These are phyloP conservation scores for Desmodus rotundus DNA, from an alignment of 2,113 vertebrate genomes.

Conservation along the genomic window DNA sequence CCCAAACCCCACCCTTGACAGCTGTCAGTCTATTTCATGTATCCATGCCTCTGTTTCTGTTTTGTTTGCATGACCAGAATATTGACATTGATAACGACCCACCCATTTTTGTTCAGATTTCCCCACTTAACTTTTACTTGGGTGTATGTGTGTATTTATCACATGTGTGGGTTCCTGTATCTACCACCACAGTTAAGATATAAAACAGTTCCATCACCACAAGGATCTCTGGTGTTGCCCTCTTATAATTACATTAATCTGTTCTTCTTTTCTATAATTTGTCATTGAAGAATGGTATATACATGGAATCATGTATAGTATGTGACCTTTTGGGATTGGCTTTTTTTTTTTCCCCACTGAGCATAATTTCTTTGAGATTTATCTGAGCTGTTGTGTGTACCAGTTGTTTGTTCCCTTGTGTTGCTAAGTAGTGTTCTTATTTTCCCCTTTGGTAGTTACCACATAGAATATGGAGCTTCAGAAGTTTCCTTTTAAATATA, in stretches of 20 bases:
- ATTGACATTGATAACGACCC: background rate
- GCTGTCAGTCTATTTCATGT: background rate
- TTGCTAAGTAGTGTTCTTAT: constrained; percentile 6
- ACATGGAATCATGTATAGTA: constrained; percentile 3
- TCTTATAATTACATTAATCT: background rate
- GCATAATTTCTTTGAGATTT: constrained; percentile 1
- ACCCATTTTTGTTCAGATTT: background rate
- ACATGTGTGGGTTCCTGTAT: background rate
- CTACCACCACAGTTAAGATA: background rate
- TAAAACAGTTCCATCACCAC: background rate
- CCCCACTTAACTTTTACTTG: background rate
- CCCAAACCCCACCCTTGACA: background rate
- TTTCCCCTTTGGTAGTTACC: constrained; percentile 2
- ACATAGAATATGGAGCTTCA: background rate
- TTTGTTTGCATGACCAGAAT: background rate
- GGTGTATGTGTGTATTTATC: background rate
- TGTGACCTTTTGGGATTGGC: constrained; percentile 6
- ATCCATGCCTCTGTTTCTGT: background rate
- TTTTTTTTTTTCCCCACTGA: background rate
- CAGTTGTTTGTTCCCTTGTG: background rate
- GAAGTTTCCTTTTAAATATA: background rate
- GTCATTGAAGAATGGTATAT: constrained; percentile 19
- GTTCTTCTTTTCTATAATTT: constrained; percentile 4
- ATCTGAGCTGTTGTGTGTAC: background rate
- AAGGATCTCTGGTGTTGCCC: background rate